Evolutionary conservation across 1,140 invertebrate species (phyloP), one percentile per base, ranked within the genome.

Genomic region (Dreissena rostriformis): DNA sequence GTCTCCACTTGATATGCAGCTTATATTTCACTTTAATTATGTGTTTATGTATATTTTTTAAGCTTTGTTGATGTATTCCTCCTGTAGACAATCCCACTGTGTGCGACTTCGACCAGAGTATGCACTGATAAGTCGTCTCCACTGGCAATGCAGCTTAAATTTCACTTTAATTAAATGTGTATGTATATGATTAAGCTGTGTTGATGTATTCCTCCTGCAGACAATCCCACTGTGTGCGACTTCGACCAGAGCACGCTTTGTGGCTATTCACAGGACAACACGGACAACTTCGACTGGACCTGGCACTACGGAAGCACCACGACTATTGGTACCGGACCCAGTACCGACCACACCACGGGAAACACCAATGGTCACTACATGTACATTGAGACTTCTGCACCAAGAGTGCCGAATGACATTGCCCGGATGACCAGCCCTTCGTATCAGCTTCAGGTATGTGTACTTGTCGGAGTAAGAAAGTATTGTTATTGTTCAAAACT

Each of bases 371-470:
- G 84, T 70, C 73, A 75, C 19, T 79, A 84, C 29, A 63, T 84
- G 5, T 84, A 55, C 49, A 83, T 83, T 29, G 81, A 83, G 65
- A 73, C 90, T 26, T 88, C 86, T 19, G 29, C 66, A 49, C 87
- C 87, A 19, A 52, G 84, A 17, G 71, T 66, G 52, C 66, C 61
- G 4, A 87, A 89, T 89, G 96, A 96, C 82, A 96, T 95, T 0
- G 96, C 96, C 0, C 94, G 96, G 15, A 94, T 97, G 0, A 92
- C 95, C 7, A 96, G 95, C 84, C 93, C 94, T 15, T 11, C 22
- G 0, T 61, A 76, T 70, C 73, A 77, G 51, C 74, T 24, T 24
- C 51, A 75, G 89, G 88, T 63, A 72, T 5, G 39, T 39, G 39
- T 2, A 39, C 8, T 2, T 5, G 39, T 39, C 39, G 39, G 8